phyloP scores from a whole-genome alignment of 2,113 vertebrate genomes.

The Sminthopsis crassicaudata region DNA sequence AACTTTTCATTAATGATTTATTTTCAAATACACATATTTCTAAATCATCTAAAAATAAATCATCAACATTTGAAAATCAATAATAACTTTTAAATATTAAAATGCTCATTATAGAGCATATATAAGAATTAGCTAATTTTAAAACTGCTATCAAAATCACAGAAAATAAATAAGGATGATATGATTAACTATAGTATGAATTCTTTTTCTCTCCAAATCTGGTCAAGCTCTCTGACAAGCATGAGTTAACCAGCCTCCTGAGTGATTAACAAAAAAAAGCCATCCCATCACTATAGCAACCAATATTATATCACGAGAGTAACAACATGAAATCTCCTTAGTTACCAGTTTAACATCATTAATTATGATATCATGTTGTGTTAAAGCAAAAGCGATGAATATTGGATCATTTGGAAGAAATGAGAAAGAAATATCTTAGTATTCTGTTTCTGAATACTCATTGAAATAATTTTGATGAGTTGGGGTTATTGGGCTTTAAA shows the following conservation, averaged over 20 bases:
- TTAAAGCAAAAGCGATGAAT: constrained; percentile 81
- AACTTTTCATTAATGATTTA: constrained; percentile 21
- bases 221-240: constrained; percentile 80
- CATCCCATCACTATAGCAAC: constrained; percentile 88
- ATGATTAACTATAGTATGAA: constrained; percentile 65
- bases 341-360: constrained; percentile 89
- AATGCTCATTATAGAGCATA: constrained; percentile 8
- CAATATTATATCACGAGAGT: constrained; percentile 87
- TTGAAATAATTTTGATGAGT: constrained; percentile 62
- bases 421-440: constrained; percentile 56
- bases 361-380: constrained; percentile 87
- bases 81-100: constrained; percentile 20
- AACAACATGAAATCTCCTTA: constrained; percentile 85
- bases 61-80: neutral
- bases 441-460: constrained; percentile 61
- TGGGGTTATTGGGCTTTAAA: constrained; percentile 54
- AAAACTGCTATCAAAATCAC: constrained; percentile 45
- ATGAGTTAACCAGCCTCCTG: constrained; percentile 81
- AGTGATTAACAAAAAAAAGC: constrained; percentile 86
- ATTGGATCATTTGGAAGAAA: constrained; percentile 77
- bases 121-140: constrained; percentile 52
- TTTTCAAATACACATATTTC: constrained; percentile 18
- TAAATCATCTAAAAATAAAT: constrained; percentile 41
- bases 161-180: constrained; percentile 56
- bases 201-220: constrained; percentile 69